Conservation (phyloP, 2,113 vertebrate species). For the Genyomyrus donnyi region DNA sequence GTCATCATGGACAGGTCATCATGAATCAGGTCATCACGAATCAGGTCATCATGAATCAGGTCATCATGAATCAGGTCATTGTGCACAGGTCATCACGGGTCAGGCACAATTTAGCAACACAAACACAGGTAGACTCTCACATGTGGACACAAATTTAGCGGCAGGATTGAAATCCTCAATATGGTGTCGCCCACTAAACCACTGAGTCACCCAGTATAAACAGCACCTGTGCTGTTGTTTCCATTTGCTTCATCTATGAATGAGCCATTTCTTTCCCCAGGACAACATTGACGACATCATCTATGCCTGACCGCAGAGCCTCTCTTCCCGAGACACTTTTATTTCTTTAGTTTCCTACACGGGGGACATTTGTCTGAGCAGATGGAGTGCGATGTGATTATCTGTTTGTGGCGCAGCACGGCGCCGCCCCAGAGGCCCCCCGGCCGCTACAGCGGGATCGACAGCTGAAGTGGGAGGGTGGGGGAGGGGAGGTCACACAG, state of each 20-base stretch:
- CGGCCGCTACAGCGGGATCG: not conserved
- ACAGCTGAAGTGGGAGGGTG: not conserved
- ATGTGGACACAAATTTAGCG: not conserved
- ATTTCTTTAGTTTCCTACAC: not conserved
- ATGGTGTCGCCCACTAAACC: not conserved
- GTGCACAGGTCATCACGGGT: not conserved
- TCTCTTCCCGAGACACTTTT: not conserved
- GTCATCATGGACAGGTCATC: too few relatives aligned
- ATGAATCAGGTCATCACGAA: too few relatives aligned
- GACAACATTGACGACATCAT: not conserved
- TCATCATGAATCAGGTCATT: too few relatives aligned
- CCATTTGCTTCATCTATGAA: not conserved
- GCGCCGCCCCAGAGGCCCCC: not conserved
- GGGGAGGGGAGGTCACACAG: not conserved
- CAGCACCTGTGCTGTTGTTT: not conserved
- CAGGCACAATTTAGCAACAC: not conserved
- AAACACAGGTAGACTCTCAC: not conserved
- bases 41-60: too few relatives aligned
- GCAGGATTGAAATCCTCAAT: not conserved
- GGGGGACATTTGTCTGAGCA: constrained; percentile 17
- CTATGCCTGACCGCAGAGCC: not conserved
- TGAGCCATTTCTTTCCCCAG: not conserved
- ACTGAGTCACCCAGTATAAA: not conserved
- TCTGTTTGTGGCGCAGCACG: not conserved
- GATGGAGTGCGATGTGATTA: constrained; percentile 20